Conservation (phyloP, 2,888 invertebrate species). For the Lacanobia oleracea region DNA sequence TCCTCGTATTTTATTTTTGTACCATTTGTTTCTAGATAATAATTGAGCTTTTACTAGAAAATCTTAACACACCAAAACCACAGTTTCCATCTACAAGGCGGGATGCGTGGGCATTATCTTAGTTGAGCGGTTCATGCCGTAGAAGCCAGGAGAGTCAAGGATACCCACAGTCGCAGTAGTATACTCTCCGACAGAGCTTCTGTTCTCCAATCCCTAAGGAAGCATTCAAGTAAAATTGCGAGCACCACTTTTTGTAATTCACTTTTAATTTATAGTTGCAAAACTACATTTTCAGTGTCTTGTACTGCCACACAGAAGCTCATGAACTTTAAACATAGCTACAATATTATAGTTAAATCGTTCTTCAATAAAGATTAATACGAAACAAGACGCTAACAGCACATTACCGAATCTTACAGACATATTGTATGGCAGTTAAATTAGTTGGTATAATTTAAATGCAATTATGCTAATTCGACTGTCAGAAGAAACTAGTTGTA, state of each 20-base stretch:
- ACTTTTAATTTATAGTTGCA: not conserved
- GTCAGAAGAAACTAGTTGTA: not conserved
- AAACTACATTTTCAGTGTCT: not conserved
- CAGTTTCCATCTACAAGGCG: too few relatives aligned
- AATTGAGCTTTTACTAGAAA: too few relatives aligned
- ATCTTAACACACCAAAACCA: too few relatives aligned
- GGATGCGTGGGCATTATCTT: too few relatives aligned
- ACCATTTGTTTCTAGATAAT: too few relatives aligned
- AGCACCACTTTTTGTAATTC: not conserved
- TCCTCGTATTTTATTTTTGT: too few relatives aligned
- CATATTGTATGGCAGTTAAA: not conserved
- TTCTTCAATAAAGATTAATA: not conserved
- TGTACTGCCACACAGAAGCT: not conserved
- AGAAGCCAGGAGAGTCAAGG: too few relatives aligned
- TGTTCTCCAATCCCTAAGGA: too few relatives aligned
- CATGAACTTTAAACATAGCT: not conserved
- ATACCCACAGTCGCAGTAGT: too few relatives aligned
- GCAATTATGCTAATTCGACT: not conserved
- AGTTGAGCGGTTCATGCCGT: too few relatives aligned
- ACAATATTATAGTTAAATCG: not conserved
- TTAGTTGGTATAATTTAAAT: constrained; percentile 1
- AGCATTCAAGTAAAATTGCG: not conserved
- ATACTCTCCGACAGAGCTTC: too few relatives aligned
- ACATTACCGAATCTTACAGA: constrained; percentile 13
- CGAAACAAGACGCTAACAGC: not conserved